Percentiles rank a stretch among this genome's conserved stretches.
phyloP scores from a whole-genome alignment of 2,797 vertebrate genomes.

The Trematocara caparti region DNA sequence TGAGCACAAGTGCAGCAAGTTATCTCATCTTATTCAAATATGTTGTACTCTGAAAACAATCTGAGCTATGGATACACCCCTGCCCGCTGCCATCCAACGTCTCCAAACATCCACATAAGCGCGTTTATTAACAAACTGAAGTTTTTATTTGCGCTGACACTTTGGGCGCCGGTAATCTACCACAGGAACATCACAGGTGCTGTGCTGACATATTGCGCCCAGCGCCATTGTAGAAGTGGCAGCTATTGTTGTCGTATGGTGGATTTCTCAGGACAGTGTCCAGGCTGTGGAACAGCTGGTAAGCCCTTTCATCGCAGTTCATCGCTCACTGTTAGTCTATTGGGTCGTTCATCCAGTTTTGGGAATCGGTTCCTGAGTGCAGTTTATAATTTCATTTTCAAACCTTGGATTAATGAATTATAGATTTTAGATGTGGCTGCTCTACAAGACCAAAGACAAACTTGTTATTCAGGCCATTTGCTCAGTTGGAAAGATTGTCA shows the following conservation, averaged over 20 bases:
- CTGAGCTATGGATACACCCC: neutral
- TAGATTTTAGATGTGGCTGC: rapidly evolving
- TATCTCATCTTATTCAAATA: conserved; percentile 37
- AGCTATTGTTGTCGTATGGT: conserved; percentile 10
- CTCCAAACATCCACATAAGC: neutral
- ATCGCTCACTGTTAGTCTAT: neutral
- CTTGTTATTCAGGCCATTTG: neutral
- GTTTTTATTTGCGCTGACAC: neutral
- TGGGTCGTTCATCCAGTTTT: neutral
- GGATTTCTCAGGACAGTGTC: conserved; percentile 35
- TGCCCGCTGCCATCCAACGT: neutral
- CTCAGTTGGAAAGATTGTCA: neutral
- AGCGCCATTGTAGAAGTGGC: conserved; percentile 11
- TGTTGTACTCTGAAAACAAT: conserved; percentile 5
- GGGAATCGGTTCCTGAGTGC: neutral
- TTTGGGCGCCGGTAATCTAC: neutral
- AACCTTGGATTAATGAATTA: neutral
- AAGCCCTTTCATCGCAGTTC: conserved; percentile 8
- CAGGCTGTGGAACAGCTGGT: conserved; percentile 57
- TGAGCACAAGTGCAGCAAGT: neutral
- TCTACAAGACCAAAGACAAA: neutral
- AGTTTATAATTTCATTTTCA: neutral
- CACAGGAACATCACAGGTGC: conserved; percentile 21
- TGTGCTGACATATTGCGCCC: conserved; percentile 23
- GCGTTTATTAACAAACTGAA: neutral